Conservation (phyloP, 2,888 invertebrate species). For the Odontocolon sp. region DNA sequence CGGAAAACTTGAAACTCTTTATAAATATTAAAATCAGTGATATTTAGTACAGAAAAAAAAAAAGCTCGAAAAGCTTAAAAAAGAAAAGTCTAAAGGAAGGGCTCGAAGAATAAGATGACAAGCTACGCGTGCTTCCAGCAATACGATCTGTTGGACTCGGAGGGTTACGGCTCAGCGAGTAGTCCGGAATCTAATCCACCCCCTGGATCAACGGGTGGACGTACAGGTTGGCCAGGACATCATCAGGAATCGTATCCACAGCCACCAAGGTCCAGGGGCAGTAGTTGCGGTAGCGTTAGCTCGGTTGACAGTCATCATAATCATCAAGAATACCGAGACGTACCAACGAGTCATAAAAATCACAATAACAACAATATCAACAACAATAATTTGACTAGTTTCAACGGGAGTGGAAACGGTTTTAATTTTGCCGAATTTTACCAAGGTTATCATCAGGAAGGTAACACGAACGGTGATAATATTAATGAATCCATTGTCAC, state of each 20-base stretch:
- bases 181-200: slow-evolving; percentile 77
- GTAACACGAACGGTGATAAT: too few species aligned
- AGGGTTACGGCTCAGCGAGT: slow-evolving; percentile 77
- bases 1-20: neutral
- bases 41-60: neutral
- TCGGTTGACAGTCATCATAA: slow-evolving; percentile 74
- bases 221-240: slow-evolving; percentile 37
- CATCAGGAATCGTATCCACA: slow-evolving; percentile 74
- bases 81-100: neutral
- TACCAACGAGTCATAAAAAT: neutral
- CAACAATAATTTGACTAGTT: slow-evolving; percentile 17
- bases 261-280: slow-evolving; percentile 75
- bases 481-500: slow-evolving; percentile 48
- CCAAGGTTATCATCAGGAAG: slow-evolving; percentile 74
- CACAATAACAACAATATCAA: slow-evolving; percentile 15
- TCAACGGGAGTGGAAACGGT: slow-evolving; percentile 58
- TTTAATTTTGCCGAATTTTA: slow-evolving; percentile 74
- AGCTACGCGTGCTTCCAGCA: slow-evolving; percentile 69
- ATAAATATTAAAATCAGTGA: neutral
- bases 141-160: slow-evolving; percentile 76
- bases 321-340: slow-evolving; percentile 70
- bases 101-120: slow-evolving; percentile 57
- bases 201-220: slow-evolving; percentile 62
- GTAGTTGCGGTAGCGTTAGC: slow-evolving; percentile 76
- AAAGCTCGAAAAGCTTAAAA: neutral